These are phyloP conservation scores for Potamilus streckersoni DNA, from an alignment of 1,140 invertebrate species.

Conservation along the genomic window DNA sequence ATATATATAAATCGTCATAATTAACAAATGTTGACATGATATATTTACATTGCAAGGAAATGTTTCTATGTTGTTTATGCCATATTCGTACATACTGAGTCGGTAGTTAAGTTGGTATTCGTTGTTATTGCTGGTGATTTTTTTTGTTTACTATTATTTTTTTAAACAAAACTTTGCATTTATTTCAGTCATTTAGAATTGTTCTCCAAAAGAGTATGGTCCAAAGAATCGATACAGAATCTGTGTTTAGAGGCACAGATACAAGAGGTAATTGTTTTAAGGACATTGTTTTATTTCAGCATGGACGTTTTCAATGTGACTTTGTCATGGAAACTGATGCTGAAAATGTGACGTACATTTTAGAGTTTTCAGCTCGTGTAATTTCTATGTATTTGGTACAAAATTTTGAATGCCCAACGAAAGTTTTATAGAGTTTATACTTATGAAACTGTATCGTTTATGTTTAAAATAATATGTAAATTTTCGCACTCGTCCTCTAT, in stretches of 20 bases:
- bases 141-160: background rate
- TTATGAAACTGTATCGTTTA: too few relatives aligned
- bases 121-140: background rate
- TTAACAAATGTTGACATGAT: too few relatives aligned
- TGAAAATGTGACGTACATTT: background rate
- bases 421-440: background rate
- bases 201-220: constrained; percentile 47
- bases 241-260: constrained; percentile 56
- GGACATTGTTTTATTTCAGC: background rate
- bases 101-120: background rate
- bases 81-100: background rate
- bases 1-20: too few relatives aligned
- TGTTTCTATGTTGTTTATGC: too few relatives aligned
- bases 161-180: background rate
- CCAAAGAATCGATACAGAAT: constrained; percentile 36
- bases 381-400: background rate
- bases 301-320: background rate
- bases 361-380: background rate
- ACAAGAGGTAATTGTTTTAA: constrained; percentile 45
- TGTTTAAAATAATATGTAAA: too few relatives aligned
- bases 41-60: too few relatives aligned
- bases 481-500: too few relatives aligned
- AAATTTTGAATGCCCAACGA: background rate
- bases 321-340: background rate
- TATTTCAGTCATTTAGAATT: constrained; percentile 43